Percentiles rank a stretch among this genome's conserved stretches.
Evolutionary conservation across 2,797 vertebrate species (phyloP).

Genomic region (Bovichtus diacanthus): DNA sequence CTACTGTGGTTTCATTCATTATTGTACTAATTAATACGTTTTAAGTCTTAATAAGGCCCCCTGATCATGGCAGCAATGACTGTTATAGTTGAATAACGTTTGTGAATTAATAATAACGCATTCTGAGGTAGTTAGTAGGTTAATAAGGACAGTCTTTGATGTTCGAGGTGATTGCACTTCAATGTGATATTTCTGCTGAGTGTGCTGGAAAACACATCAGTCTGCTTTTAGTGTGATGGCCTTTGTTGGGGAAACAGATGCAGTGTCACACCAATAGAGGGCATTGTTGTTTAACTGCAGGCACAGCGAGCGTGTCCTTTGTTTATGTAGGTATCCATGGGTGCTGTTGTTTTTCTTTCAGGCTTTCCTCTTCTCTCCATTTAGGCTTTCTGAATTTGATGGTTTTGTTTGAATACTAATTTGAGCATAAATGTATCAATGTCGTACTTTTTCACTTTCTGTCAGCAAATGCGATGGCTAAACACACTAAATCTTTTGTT

Average conservation of each 20-base stretch:
- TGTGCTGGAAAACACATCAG: slow-evolving; percentile 75
- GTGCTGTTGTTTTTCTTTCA: slow-evolving; percentile 61
- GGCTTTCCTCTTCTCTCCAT: slow-evolving; percentile 40
- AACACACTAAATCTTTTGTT: slow-evolving; percentile 66
- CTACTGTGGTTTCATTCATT: slow-evolving; percentile 78
- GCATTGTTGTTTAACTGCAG: slow-evolving; percentile 87
- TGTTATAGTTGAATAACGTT: slow-evolving; percentile 77
- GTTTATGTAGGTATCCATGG: slow-evolving; percentile 69
- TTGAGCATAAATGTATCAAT: slow-evolving; percentile 64
- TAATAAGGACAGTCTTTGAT: slow-evolving; percentile 83
- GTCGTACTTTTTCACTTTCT: slow-evolving; percentile 47
- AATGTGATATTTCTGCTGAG: slow-evolving; percentile 85
- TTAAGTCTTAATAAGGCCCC: slow-evolving; percentile 73
- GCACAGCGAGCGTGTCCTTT: slow-evolving; percentile 57
- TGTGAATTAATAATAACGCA: slow-evolving; percentile 78
- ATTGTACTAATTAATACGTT: slow-evolving; percentile 80
- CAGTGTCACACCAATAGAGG: slow-evolving; percentile 85
- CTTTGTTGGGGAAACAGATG: slow-evolving; percentile 66
- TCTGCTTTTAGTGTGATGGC: slow-evolving; percentile 56
- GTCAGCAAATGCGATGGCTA: slow-evolving; percentile 52
- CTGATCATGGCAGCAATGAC: slow-evolving; percentile 71
- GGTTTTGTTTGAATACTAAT: slow-evolving; percentile 72
- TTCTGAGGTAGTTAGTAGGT: slow-evolving; percentile 77
- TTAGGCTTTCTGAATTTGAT: slow-evolving; percentile 59
- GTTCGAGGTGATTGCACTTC: slow-evolving; percentile 84